These are phyloP conservation scores for Malurus elegans DNA, from an alignment of 2,113 vertebrate species.

Conservation along the genomic window DNA sequence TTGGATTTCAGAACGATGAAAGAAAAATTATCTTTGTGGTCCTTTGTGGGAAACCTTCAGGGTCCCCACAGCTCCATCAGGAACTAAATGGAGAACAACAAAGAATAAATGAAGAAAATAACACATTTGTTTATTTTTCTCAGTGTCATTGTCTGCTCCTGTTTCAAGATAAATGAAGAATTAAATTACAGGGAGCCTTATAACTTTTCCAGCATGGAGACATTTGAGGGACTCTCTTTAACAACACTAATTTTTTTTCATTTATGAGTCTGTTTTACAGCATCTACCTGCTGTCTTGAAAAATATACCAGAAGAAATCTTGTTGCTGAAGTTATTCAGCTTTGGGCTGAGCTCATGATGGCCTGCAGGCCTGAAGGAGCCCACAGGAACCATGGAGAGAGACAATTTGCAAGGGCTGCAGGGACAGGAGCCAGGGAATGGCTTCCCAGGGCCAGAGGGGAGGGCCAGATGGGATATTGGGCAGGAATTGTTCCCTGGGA, in stretches of 20 bases:
- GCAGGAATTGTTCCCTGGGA: fast-evolving
- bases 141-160: neutral
- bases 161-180: neutral
- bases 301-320: neutral
- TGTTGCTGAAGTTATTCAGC: neutral
- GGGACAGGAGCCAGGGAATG: neutral
- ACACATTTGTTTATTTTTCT: neutral
- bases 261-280: neutral
- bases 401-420: neutral
- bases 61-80: neutral
- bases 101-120: neutral
- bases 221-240: neutral
- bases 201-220: neutral
- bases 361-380: neutral
- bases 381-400: neutral
- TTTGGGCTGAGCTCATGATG: neutral
- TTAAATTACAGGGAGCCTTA: neutral
- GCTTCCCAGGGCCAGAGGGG: fast-evolving
- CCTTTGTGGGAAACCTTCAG: neutral
- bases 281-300: neutral
- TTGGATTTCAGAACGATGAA: neutral
- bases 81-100: neutral
- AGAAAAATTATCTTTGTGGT: neutral
- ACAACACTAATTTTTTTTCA: neutral
- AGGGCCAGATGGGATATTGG: fast-evolving